Conservation (phyloP, 2,113 vertebrate species). For the Egretta garzetta region DNA sequence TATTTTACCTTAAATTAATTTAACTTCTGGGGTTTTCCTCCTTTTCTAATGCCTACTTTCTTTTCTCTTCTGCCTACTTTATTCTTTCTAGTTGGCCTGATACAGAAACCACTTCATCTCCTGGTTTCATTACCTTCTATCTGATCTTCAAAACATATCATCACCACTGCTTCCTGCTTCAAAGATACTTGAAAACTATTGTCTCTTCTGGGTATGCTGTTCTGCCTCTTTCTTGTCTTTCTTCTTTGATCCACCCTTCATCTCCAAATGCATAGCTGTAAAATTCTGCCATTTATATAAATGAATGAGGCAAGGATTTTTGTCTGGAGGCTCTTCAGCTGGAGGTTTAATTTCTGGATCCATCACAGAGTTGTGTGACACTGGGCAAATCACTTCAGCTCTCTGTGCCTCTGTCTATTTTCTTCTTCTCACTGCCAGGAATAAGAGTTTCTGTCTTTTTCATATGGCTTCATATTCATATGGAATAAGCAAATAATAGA, state of each 20-base stretch:
- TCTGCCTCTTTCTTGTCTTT: not conserved
- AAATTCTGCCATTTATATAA: not conserved
- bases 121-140: not conserved
- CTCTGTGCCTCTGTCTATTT: not conserved
- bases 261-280: not conserved
- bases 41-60: not conserved
- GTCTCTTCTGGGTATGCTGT: not conserved
- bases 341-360: not conserved
- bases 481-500: not conserved
- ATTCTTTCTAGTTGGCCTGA: not conserved
- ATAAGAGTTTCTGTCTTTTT: not conserved
- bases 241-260: not conserved
- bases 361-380: accelerated
- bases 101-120: not conserved
- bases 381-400: not conserved
- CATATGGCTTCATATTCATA: not conserved
- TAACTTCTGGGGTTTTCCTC: not conserved
- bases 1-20: not conserved
- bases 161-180: not conserved
- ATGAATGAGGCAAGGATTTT: not conserved
- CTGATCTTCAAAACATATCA: not conserved
- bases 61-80: not conserved
- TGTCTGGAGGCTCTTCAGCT: not conserved
- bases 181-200: not conserved
- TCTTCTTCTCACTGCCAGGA: not conserved